Evolutionary conservation across 2,888 invertebrate species (phyloP), one percentile per base, ranked within the genome.

Genomic region (Caradrina kadenii): DNA sequence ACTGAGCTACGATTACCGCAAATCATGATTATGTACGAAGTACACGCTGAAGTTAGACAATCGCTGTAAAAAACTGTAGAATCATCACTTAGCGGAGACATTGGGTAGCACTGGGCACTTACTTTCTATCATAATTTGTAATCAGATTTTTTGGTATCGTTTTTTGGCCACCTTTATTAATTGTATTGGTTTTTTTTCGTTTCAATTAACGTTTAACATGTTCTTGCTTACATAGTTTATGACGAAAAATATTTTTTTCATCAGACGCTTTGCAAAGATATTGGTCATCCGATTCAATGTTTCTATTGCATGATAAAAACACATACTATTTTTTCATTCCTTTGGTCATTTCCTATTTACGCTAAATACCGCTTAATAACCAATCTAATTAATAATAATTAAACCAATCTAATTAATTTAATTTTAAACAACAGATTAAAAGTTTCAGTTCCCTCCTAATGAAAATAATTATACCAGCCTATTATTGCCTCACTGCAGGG

Each of bases 261-360:
- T 76, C 79, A 83, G 76, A 77, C 71, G 84, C 79, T 82, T 84
- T 53, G 59, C 71, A 79, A 83, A 84, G 71, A 85, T 81, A 84
- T 85, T 87, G 84, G 75, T 87, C 86, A 87, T 85, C 83, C 73
- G 83, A 83, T 77, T 79, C 80, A 81, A 73, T 73, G 80, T 76
- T 82, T 73, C 42, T 64, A 62, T 71, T 84, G 86, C 85, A 86
- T 85, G 82, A 63, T 76, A 63, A 76, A 84, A 86, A 86, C 85
- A 86, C 86, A 85, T 86, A 86, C 86, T 83, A 80, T 63, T 62
- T 72, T 48, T 67, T 76, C 2, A 71, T 68, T 76, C 50, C 68
- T 73, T 59, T 59, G 21, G 69, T 67, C 70, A 55, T 65, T 79
- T 60, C 48, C 54, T 59, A 64, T 79, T 74, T 62, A 63, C 35